These are phyloP conservation scores for Mycteria americana DNA, from an alignment of 2,797 vertebrate species.

Conservation along the genomic window DNA sequence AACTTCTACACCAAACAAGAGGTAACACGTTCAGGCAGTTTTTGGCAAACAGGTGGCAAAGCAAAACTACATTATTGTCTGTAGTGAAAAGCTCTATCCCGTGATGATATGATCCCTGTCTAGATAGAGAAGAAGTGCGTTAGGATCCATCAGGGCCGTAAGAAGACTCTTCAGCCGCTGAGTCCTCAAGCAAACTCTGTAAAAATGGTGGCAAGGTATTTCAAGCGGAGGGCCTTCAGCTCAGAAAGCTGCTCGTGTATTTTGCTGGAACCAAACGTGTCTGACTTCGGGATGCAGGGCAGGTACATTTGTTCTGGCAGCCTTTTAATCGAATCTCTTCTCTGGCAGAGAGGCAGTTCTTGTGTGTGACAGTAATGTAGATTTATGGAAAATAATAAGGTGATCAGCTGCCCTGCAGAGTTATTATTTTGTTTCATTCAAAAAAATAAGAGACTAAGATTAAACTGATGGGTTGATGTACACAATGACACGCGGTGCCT, in stretches of 20 bases:
- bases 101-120: not conserved
- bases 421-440: constrained; percentile 40
- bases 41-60: not conserved
- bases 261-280: not conserved
- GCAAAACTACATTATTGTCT: not conserved
- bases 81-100: not conserved
- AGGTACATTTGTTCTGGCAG: not conserved
- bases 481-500: not conserved
- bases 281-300: constrained; percentile 6
- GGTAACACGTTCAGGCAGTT: not conserved
- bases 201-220: not conserved
- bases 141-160: not conserved
- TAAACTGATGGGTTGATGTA: not conserved
- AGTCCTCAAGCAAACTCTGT: not conserved
- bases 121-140: not conserved
- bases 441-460: not conserved
- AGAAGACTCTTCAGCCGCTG: not conserved
- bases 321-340: constrained; percentile 14
- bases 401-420: constrained; percentile 37
- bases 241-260: not conserved
- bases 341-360: constrained; percentile 19
- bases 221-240: not conserved
- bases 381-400: constrained; percentile 55
- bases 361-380: constrained; percentile 8
- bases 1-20: not conserved